Evolutionary conservation across 2,797 vertebrate species (phyloP).

Genomic region (Sciaenops ocellatus): DNA sequence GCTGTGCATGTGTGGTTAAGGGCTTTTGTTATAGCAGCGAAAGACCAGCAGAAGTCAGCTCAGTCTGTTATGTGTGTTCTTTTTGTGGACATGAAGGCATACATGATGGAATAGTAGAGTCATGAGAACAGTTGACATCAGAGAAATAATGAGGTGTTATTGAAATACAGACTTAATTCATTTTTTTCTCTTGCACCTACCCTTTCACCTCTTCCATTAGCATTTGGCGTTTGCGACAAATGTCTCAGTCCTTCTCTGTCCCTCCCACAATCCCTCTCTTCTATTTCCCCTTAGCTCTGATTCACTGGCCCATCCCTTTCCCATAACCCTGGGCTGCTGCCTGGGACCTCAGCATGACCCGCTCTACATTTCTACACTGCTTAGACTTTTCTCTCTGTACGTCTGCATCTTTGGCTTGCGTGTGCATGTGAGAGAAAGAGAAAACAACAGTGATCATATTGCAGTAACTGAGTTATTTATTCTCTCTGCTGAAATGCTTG

Average conservation of each 20-base stretch:
- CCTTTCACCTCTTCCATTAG: constrained; percentile 41
- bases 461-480: constrained; percentile 61
- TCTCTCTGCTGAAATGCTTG: constrained; percentile 45
- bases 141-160: constrained; percentile 1
- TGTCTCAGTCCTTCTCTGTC: constrained; percentile 28
- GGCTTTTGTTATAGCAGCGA: constrained; percentile 7
- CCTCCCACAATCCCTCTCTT: constrained; percentile 44
- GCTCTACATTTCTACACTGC: constrained; percentile 39
- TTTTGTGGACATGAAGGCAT: background rate
- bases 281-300: constrained; percentile 44
- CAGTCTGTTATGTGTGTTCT: background rate
- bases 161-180: constrained; percentile 8
- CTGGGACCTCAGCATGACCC: constrained; percentile 68
- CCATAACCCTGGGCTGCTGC: constrained; percentile 77
- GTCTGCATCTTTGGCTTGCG: constrained; percentile 35
- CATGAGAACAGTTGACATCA: constrained; percentile 18
- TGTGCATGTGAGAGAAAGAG: constrained; percentile 26
- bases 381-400: constrained; percentile 50
- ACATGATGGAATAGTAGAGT: constrained; percentile 12
- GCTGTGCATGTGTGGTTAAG: constrained; percentile 20
- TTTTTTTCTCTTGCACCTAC: constrained; percentile 3
- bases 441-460: constrained; percentile 59
- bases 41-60: constrained; percentile 8
- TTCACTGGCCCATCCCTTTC: constrained; percentile 71
- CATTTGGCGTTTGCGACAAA: constrained; percentile 26